Percentiles rank a stretch among this genome's conserved stretches.
Evolutionary conservation across 2,888 invertebrate genomes (phyloP).

Genomic region (Amorpha juglandis): DNA sequence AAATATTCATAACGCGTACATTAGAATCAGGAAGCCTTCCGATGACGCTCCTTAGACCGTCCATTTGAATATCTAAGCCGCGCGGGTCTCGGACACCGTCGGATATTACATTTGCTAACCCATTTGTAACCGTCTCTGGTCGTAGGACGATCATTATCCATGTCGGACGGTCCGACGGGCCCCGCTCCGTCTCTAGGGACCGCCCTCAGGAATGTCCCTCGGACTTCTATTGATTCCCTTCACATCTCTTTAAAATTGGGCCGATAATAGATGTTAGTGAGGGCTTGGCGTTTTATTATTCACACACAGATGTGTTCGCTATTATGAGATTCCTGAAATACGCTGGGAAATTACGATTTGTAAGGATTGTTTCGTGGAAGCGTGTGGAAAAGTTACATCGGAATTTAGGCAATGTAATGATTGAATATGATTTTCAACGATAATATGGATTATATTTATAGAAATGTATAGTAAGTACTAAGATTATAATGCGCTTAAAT

Average conservation of each 20-base stretch:
- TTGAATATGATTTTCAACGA: background rate
- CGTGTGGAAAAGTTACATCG: background rate
- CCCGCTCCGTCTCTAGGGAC: slow-evolving; percentile 60
- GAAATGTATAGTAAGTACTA: no score
- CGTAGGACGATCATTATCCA: slow-evolving; percentile 78
- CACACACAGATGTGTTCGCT: slow-evolving; percentile 34
- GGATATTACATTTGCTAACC: slow-evolving; percentile 83
- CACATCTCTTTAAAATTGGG: slow-evolving; percentile 69
- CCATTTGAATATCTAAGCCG: slow-evolving; percentile 71
- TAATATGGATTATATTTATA: no score
- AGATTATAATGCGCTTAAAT: no score
- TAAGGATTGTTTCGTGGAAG: slow-evolving; percentile 5
- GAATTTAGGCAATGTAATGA: background rate
- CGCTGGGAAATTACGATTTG: slow-evolving; percentile 23
- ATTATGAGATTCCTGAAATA: slow-evolving; percentile 25
- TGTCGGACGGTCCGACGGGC: slow-evolving; percentile 65
- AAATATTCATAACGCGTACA: slow-evolving; percentile 44
- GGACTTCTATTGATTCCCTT: slow-evolving; percentile 72
- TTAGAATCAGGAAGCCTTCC: slow-evolving; percentile 61
- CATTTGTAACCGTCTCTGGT: slow-evolving; percentile 81
- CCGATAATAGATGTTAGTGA: slow-evolving; percentile 71
- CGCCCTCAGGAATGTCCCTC: slow-evolving; percentile 68
- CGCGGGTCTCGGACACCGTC: slow-evolving; percentile 66
- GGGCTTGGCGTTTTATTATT: slow-evolving; percentile 50
- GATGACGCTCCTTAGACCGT: slow-evolving; percentile 54